Base-by-base conservation (phyloP, 2,888 invertebrate species). In the Pandemis corylana region DNA sequence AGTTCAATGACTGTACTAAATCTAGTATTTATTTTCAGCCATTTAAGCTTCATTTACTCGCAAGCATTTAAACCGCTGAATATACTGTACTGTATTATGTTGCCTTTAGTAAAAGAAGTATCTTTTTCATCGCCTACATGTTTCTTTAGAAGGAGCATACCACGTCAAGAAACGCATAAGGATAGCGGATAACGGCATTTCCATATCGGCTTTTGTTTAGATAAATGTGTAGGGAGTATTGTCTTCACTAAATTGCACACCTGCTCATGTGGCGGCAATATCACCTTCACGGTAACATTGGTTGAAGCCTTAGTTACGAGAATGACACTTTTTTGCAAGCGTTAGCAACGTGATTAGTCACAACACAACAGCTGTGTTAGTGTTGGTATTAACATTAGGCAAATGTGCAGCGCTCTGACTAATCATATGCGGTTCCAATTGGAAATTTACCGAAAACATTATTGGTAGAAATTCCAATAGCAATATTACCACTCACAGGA, bases 211-310 rank as follows among this genome's bases (percentile, higher is more conserved):
- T 53, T 28, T 62, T 67, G 51, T 72, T 68, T 67, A 28, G 28
- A 53, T 42, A 72, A 51, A n/a, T 68, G 62, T 64, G 44, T 68
- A 51, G 53, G 64, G 56, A 61, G 59, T 46, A 53, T 44, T 20
- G 20, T 36, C 10, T 53, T 28, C 10, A 28, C 28, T 61, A 9
- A 67, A 44, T 20, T 64, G 42, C 41, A 53, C 67, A 68, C 53
- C 67, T 68, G 67, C 15, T 9, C 13, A n/a, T 36, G 15, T 49
- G 7, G 28, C 28, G 5, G 59, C 59, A 20, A 59, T 28, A 28
- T 70, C 42, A 42, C 42, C 44, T n/a, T 69, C 68, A 61, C 44
- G 10, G 46, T 6, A 36, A 62, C 46, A 36, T 12, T 59, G 59
- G 28, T 20, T 20, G 20, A 20, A 56, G 20, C 20, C 56, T 20